These are phyloP conservation scores for Piprites chloris DNA, from an alignment of 2,113 vertebrate genomes.

Conservation along the genomic window DNA sequence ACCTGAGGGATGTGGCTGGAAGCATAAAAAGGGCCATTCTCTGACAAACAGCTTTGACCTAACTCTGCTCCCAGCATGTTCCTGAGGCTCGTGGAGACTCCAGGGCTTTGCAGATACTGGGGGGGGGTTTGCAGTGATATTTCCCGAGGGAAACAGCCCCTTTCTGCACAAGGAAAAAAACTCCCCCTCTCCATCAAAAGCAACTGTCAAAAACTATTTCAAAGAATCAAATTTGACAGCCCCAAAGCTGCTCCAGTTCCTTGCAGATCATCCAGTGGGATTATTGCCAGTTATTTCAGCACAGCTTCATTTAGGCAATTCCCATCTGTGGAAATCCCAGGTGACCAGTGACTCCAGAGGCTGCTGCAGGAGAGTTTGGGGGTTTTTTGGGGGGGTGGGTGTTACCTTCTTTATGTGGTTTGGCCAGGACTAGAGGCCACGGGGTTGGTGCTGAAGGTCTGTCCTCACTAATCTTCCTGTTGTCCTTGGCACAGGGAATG, in stretches of 20 bases:
- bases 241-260: neutral
- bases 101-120: fast-evolving
- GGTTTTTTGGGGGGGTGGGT: neutral
- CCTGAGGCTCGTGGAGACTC: neutral
- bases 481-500: neutral
- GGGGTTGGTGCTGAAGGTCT: fast-evolving
- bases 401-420: neutral
- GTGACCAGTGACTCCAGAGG: fast-evolving
- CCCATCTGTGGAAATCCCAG: neutral
- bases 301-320: fast-evolving
- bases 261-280: neutral
- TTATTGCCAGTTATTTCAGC: neutral
- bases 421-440: neutral
- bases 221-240: neutral
- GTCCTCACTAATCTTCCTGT: fast-evolving
- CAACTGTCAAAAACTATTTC: neutral
- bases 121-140: neutral
- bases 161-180: neutral
- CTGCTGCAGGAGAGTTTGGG: neutral
- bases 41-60: neutral
- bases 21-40: neutral
- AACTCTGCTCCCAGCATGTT: neutral
- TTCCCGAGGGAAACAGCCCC: neutral
- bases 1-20: neutral
- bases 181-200: neutral